phyloP scores from a whole-genome alignment of 30 jellyfish, hydroid and myxozoan genomes.

The Turritopsis rubra region DNA sequence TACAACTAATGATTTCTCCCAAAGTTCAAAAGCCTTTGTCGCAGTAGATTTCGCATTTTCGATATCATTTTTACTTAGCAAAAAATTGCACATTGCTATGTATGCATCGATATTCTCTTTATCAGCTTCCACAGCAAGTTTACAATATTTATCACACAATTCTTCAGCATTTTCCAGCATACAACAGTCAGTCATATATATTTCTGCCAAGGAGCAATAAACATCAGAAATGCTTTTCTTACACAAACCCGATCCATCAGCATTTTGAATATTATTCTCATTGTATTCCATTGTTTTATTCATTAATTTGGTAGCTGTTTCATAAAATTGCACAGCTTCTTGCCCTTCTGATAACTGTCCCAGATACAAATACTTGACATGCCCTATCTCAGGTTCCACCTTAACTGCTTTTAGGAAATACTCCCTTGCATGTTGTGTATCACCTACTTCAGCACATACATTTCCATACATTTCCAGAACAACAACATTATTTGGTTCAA shows the following conservation, averaged over 20 bases:
- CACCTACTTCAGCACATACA: slow-evolving; percentile 83
- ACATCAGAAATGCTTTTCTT: slow-evolving; percentile 64
- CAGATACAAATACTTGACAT: slow-evolving; percentile 80
- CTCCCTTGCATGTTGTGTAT: slow-evolving; percentile 44
- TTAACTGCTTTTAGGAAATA: slow-evolving; percentile 66
- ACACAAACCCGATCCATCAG: not conserved
- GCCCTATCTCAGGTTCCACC: slow-evolving; percentile 58
- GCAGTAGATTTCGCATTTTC: slow-evolving; percentile 53
- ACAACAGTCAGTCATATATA: slow-evolving; percentile 90
- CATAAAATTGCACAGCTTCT: slow-evolving; percentile 65
- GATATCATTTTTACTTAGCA: slow-evolving; percentile 49
- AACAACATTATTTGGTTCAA: slow-evolving; percentile 51
- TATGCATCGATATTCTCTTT: slow-evolving; percentile 64
- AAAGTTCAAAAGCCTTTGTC: slow-evolving; percentile 34
- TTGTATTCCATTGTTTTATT: slow-evolving; percentile 30
- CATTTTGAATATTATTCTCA: slow-evolving; percentile 12
- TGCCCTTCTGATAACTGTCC: slow-evolving; percentile 88
- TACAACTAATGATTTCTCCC: slow-evolving; percentile 21
- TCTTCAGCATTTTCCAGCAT: slow-evolving; percentile 75
- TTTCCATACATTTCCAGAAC: slow-evolving; percentile 69
- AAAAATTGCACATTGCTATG: slow-evolving; percentile 58
- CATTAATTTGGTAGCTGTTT: slow-evolving; percentile 80
- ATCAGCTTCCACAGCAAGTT: slow-evolving; percentile 56
- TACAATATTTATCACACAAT: slow-evolving; percentile 64
- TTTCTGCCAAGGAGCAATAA: slow-evolving; percentile 86